A percentile compares a stretch with the other conserved stretches of the same genome.
phyloP scores from a whole-genome alignment of 2,888 invertebrate genomes.

The Xylophagus ater region DNA sequence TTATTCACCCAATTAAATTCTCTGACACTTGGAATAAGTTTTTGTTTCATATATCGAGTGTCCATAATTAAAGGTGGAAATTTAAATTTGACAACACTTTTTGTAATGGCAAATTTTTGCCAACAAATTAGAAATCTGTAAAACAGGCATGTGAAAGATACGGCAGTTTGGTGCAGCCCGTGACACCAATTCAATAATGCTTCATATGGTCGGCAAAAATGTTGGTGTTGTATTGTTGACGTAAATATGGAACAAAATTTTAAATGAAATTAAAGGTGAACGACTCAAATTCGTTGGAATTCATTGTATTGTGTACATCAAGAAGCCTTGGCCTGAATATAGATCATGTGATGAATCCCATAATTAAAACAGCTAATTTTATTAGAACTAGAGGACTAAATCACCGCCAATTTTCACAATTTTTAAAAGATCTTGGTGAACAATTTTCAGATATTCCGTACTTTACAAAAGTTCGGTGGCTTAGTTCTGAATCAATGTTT shows the following conservation, averaged over 20 bases:
- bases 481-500: slow-evolving; percentile 3
- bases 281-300: slow-evolving; percentile 5
- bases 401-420: not conserved
- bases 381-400: not conserved
- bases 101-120: no score
- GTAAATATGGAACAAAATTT: slow-evolving; percentile 2
- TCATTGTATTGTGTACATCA: slow-evolving; percentile 8
- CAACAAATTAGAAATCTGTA: no score
- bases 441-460: slow-evolving; percentile 4
- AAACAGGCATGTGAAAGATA: no score
- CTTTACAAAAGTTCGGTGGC: slow-evolving; percentile 7
- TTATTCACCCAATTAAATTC: no score
- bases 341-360: slow-evolving; percentile 4
- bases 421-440: slow-evolving; percentile 1
- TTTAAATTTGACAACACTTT: no score
- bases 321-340: slow-evolving; percentile 3
- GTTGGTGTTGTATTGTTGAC: not conserved
- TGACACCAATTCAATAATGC: no score
- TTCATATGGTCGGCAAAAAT: slow-evolving; percentile 4
- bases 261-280: slow-evolving; percentile 2
- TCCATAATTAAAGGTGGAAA: no score
- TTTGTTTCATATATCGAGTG: no score
- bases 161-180: no score
- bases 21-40: no score
- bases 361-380: no score